Base-by-base conservation (phyloP, 1,140 invertebrate species). In the Subanguina moxae region DNA sequence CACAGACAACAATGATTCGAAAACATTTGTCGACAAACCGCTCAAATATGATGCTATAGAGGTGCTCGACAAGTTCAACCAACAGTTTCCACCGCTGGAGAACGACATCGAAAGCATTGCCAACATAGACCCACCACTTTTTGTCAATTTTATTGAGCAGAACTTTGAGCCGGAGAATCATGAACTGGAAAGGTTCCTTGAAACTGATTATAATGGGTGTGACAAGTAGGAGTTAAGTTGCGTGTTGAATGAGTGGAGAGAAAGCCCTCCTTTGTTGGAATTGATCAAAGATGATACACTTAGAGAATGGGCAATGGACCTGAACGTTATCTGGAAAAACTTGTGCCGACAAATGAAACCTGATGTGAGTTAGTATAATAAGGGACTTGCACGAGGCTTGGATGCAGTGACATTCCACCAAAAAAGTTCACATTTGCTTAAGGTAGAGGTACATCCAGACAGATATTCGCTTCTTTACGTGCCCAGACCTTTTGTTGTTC, bases 301-400 rank as follows among this genome's bases (percentile, higher is more conserved):
- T 27, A 43, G 67, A 42, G 52, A 61, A 25, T 75, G 72, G 73
- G 73, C 73, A 8, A 46, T 76, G 57, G 46, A 77, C 25, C 59
- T 75, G 28, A 65, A 75, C 43, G 19, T 25, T 45, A 65, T 69
- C 43, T 75, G 73, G 73, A 75, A 63, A 52, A 52, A 67, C 11
- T 43, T 75, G 23, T 75, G 73, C 56, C 70, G 73, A 17, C 28
- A 71, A 61, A 62, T 71, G 19, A 62, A 88, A 0, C 89, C 68
- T 17, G 38, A 25, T 46, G 48, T 52, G 3, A 25, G 48, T 21
- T 52, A n/a, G n/a, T n/a, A n/a, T n/a, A n/a, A n/a, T n/a, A n/a
- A n/a, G n/a, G n/a, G n/a, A n/a, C n/a, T n/a, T n/a, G n/a, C n/a
- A n/a, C n/a, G n/a, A n/a, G n/a, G n/a, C n/a, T n/a, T n/a, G n/a